These are phyloP conservation scores for Ligdia adustata DNA, from an alignment of 2,888 invertebrate genomes.

Conservation along the genomic window DNA sequence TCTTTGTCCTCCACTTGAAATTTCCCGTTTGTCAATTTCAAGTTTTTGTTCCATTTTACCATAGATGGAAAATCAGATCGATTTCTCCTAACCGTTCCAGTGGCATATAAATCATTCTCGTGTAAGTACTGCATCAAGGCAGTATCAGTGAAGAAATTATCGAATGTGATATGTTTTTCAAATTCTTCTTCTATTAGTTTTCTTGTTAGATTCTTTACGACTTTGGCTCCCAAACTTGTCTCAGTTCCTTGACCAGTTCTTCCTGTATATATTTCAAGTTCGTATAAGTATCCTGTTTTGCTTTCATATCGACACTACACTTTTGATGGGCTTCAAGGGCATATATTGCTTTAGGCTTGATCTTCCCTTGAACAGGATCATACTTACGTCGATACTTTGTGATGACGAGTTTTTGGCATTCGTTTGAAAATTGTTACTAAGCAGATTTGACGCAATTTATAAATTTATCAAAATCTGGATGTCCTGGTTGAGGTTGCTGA, in stretches of 20 bases:
- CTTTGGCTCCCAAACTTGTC: conserved; percentile 28
- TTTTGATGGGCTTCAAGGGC: conserved; percentile 37
- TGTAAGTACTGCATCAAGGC: conserved; percentile 25
- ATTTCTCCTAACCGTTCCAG: conserved; percentile 35
- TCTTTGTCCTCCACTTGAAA: conserved; percentile 40
- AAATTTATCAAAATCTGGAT: too few relatives aligned
- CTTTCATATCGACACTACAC: conserved; percentile 33
- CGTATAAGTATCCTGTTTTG: conserved; percentile 33
- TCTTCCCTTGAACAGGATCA: conserved; percentile 20
- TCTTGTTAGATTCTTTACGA: conserved; percentile 25
- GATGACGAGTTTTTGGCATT: conserved; percentile 24
- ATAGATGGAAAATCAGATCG: conserved; percentile 1
- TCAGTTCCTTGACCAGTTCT: conserved; percentile 24
- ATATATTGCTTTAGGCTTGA: conserved; percentile 33
- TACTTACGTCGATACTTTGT: conserved; percentile 23
- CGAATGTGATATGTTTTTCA: conserved; percentile 28
- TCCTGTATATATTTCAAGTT: conserved; percentile 35
- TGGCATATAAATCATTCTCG: conserved; percentile 28
- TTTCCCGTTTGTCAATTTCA: conserved; percentile 38
- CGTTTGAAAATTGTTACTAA: background rate
- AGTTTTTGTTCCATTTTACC: conserved; percentile 7
- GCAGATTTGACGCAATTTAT: background rate
- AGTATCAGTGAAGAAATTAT: conserved; percentile 28
- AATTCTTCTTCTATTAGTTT: conserved; percentile 18
- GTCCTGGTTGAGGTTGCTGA: too few relatives aligned